Evolutionary conservation across 2,113 vertebrate genomes (phyloP), one percentile per base, ranked within the genome.

Genomic region (Chloropsis hardwickii): DNA sequence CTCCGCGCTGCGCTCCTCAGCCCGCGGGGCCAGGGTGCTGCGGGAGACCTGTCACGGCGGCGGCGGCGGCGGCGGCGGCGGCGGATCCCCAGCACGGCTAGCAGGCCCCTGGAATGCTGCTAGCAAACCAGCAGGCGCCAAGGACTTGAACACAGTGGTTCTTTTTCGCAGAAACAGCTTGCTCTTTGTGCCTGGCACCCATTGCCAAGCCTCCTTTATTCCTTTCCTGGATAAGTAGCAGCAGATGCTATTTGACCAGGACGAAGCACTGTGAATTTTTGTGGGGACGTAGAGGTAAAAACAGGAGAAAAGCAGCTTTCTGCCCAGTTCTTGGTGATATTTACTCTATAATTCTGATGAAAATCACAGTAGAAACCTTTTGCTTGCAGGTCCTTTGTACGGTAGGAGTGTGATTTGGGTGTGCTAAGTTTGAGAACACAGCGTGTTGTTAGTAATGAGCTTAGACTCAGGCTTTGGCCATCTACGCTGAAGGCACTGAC

Each of bases 71-170:
- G 33, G 33, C 37, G 40, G 33, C 37, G 7, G 17, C 14, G 7
- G 17, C 14, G 0, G 5, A 2, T 20, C 42, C 27, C 7, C 24
- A 1, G 8, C 56, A 14, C 17, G 12, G 56, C 12, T 14, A 8
- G 25, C 22, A 18, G 82, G 16, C 12, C 40, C 12, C 13, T 45
- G 11, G 19, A 33, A 5, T 67, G 31, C n/a, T 56, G 0, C n/a
- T 39, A 4, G 24, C 73, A 79, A 69, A 61, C 14, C 10, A 7
- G n/a, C 6, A 27, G 74, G 25, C 27, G 0, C 14, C 27, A 25
- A 25, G n/a, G 58, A 3, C 13, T 47, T 57, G 56, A 24, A 79
- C 39, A 25, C 1, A 33, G 40, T 4, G 33, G 45, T 35, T 61
- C n/a, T 51, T 7, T 44, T n/a, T 37, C 16, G 16, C 27, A 14